These are phyloP conservation scores for Octodon degus DNA, from an alignment of 2,113 vertebrate species.

Conservation along the genomic window DNA sequence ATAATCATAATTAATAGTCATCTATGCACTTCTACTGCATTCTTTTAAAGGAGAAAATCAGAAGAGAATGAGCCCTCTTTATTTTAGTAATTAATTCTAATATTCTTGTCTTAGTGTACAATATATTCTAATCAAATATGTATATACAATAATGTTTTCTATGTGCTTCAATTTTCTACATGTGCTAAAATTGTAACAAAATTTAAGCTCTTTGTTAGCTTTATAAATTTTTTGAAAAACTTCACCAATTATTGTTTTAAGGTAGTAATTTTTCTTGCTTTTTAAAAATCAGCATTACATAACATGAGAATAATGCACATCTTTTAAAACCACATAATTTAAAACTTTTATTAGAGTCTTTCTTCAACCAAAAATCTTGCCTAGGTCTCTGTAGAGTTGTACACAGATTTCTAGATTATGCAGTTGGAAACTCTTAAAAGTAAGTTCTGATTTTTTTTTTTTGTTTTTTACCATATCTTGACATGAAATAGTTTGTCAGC, in stretches of 20 bases:
- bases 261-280: not conserved
- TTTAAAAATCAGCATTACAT: not conserved
- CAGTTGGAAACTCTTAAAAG: constrained; percentile 45
- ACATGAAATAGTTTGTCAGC: constrained; percentile 14
- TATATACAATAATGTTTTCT: not conserved
- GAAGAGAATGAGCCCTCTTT: not conserved
- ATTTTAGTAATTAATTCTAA: not conserved
- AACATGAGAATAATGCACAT: not conserved
- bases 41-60: constrained; percentile 26
- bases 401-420: not conserved
- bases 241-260: not conserved
- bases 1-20: not conserved
- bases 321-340: not conserved
- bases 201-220: constrained; percentile 7
- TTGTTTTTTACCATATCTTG: not conserved
- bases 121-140: not conserved
- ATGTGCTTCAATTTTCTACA: not conserved
- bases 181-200: not conserved
- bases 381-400: not conserved
- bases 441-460: not conserved
- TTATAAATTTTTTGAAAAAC: not conserved
- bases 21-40: accelerated
- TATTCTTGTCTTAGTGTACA: not conserved
- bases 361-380: not conserved
- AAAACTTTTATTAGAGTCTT: not conserved